Conservation (phyloP, 2,113 vertebrate genomes). For the Pimephales promelas region DNA sequence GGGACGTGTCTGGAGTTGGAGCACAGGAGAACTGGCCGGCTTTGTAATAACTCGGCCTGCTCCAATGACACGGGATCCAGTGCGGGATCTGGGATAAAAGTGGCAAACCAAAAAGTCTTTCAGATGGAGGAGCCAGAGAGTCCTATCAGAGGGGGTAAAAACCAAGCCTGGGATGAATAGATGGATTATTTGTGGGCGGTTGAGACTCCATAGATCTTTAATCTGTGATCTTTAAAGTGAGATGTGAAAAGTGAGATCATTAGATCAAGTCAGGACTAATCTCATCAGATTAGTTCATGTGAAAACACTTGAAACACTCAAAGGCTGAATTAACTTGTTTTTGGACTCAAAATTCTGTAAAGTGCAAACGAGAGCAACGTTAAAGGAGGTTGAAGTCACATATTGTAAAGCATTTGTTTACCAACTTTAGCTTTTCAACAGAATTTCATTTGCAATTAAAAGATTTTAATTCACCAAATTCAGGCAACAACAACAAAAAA, state of each 20-base stretch:
- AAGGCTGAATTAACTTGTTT: background rate
- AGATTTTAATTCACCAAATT: no score
- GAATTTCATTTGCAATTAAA: no score
- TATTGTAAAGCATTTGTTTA: background rate
- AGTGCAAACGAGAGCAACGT: background rate
- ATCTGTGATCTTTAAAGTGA: no score
- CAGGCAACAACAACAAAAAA: background rate
- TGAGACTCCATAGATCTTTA: background rate
- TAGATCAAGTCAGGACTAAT: background rate
- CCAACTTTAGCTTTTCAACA: background rate
- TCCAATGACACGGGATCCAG: conserved; percentile 43
- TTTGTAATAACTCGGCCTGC: conserved; percentile 52
- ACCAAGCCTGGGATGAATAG: conserved; percentile 73
- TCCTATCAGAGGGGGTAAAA: conserved; percentile 60
- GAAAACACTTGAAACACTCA: background rate
- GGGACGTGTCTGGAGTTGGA: conserved; percentile 51
- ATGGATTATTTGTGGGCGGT: background rate
- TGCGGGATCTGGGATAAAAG: conserved; percentile 10
- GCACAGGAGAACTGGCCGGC: conserved; percentile 42
- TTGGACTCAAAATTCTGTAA: background rate
- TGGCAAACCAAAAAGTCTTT: conserved; percentile 53
- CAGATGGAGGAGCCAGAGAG: conserved; percentile 52
- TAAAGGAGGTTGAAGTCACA: background rate
- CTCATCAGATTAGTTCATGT: background rate
- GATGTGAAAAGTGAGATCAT: no score